Base-by-base conservation (phyloP, 1,140 invertebrate genomes). In the Catajapyx aquilonaris region DNA sequence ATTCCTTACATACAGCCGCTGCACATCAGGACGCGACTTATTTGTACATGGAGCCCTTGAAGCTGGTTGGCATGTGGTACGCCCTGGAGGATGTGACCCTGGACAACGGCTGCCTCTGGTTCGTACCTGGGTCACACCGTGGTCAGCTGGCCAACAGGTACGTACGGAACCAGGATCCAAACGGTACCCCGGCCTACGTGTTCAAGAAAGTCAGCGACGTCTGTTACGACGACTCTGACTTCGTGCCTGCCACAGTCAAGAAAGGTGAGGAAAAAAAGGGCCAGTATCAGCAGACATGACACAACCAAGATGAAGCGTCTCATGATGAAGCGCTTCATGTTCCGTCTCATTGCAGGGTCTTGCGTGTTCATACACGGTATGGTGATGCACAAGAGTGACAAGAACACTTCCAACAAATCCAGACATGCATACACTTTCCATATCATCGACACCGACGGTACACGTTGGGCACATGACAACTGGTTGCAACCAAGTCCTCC, bases 401-500 rank as follows among this genome's bases (percentile, higher is more conserved):
- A 65, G 5, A 98, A 97, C 54, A 71, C 61, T 37, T 93, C 86
- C 0, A 48, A 67, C 1, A 70, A 73, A 36, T 77, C 84, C 11
- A 68, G 93, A 37, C 79, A 90, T 45, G 84, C 83, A 2, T 97
- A 97, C 56, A 95, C 91, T 4, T 95, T 93, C 55, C 93, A 98
- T 56, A 67, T 94, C 1, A 68, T 85, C 35, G 91, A 97, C 55
- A 71, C 71, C 35, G 59, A 74, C n/a, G 59, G 74, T 28, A 75
- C 73, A 1, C 60, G 65, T 36, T 96, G 80, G 55, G 73, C 76
- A 1, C 56, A 72, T 40, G 67, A 84, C 1, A 95, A 94, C 49
- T 94, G 88, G 88, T 53, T 85, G 2, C 80, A 84, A 52, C 68
- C 65, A 38, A 61, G n/a, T n/a, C n/a, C 68, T 1, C 46, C 56